Conservation (phyloP, 2,797 vertebrate species). For the Sandelia bainsii region DNA sequence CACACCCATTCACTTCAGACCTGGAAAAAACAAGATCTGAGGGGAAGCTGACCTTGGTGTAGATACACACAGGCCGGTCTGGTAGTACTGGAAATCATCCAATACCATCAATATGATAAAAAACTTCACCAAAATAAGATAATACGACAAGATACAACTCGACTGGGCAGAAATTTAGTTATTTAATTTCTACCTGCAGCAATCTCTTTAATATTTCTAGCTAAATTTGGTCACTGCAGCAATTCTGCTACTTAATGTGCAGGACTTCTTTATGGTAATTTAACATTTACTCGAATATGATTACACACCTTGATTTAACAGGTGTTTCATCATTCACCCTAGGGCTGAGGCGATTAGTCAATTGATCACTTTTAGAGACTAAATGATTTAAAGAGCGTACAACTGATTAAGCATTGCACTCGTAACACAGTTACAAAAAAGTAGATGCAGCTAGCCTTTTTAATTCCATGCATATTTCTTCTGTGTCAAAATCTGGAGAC, state of each 20-base stretch:
- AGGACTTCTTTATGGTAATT: no score
- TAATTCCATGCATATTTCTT: not conserved
- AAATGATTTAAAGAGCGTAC: not conserved
- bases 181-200: not conserved
- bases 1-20: conserved; percentile 55
- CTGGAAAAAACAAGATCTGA: conserved; percentile 52
- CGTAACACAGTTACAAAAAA: no score
- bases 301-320: not conserved
- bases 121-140: not conserved
- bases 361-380: not conserved
- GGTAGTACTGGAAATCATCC: not conserved
- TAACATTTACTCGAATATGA: not conserved
- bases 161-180: not conserved
- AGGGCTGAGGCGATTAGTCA: not conserved
- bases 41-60: conserved; percentile 28
- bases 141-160: not conserved
- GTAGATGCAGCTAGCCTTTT: not conserved
- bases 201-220: not conserved
- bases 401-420: no score
- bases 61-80: not conserved
- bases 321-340: not conserved
- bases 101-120: not conserved
- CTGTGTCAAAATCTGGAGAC: not conserved
- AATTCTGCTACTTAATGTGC: not conserved
- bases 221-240: not conserved